Evolutionary conservation across 2,113 vertebrate genomes (phyloP).

Genomic region (Polypterus senegalus): DNA sequence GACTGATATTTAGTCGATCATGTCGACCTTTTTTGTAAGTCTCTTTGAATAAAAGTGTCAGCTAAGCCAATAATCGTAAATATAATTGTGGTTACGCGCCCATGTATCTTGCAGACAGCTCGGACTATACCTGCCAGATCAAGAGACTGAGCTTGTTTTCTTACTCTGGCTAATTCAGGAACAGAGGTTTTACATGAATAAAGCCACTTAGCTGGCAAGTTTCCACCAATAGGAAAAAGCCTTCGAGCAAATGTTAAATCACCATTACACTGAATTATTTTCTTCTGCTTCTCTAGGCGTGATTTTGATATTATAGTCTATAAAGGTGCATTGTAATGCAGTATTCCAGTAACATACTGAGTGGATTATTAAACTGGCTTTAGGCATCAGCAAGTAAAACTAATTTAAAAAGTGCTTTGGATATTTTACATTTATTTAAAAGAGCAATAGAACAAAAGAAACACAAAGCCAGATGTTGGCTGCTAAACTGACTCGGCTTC

Average conservation of each 20-base stretch:
- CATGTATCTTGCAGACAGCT: too few species aligned
- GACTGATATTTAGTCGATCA: too few species aligned
- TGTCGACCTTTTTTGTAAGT: too few species aligned
- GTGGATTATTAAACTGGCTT: slow-evolving; percentile 22
- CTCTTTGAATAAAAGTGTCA: too few species aligned
- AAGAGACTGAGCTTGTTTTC: too few species aligned
- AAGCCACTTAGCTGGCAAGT: too few species aligned
- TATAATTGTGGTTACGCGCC: too few species aligned
- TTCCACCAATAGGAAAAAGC: slow-evolving; percentile 1
- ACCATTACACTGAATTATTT: slow-evolving; percentile 21
- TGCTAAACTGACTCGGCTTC: slow-evolving; percentile 37
- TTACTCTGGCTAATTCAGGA: too few species aligned
- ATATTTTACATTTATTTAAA: slow-evolving; percentile 39
- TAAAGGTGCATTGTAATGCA: slow-evolving; percentile 15
- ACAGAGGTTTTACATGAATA: too few species aligned
- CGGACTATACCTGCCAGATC: too few species aligned
- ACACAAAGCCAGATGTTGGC: slow-evolving; percentile 47
- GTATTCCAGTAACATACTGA: slow-evolving; percentile 14
- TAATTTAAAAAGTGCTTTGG: slow-evolving; percentile 28
- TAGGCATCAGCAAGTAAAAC: slow-evolving; percentile 26
- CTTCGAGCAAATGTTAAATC: slow-evolving; percentile 19
- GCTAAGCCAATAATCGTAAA: too few species aligned
- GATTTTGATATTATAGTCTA: slow-evolving; percentile 15
- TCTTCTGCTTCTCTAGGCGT: slow-evolving; percentile 16
- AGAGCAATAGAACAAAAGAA: slow-evolving; percentile 34